Base-by-base conservation (phyloP, 2,888 invertebrate species). In the Heliconius sara region DNA sequence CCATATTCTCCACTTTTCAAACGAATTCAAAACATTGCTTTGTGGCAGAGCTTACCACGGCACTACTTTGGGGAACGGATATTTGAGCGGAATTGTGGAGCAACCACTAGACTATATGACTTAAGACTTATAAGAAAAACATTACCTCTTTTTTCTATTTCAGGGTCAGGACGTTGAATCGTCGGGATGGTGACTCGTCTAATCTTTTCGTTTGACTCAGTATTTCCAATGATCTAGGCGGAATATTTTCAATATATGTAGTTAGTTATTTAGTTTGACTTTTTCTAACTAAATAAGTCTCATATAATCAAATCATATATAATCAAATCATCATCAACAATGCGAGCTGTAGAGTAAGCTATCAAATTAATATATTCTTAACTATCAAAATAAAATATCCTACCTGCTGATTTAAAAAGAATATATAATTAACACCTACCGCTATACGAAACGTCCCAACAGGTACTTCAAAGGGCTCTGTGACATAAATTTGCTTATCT, bases 361-460 rank as follows among this genome's bases (percentile, higher is more conserved):
- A 16, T 5, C 16, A 12, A 47, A 47, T 16, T 16, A 16, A 52
- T 19, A 39, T 39, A 39, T 52, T 19, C 47, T 47, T 47, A 47
- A 47, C 16, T 47, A 47, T 27, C 27, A 27, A 27, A 27, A 27
- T 27, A 27, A 27, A 27, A 52, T 52, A 57, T 57, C 19, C 13
- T n/a, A n/a, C 22, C 57, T n/a, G 57, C 22, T 57, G 22, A n/a
- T 22, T 57, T 57, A 9, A 57, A 57, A 57, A 47, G 19, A 25
- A 65, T 3, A 3, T 16, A 65, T n/a, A 68, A 30, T 19, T 68
- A 60, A 27, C 30, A 30, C 81, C 80, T 79, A 83, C 93, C 70
- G 85, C 86, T 72, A 93, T 85, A 83, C 84, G 87, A 77, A 93
- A 93, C 77, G 83, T 82, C 0, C 80, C 73, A 9, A 83, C 83